Conservation (phyloP, 2,888 invertebrate species). For the Melieria crassipennis region DNA sequence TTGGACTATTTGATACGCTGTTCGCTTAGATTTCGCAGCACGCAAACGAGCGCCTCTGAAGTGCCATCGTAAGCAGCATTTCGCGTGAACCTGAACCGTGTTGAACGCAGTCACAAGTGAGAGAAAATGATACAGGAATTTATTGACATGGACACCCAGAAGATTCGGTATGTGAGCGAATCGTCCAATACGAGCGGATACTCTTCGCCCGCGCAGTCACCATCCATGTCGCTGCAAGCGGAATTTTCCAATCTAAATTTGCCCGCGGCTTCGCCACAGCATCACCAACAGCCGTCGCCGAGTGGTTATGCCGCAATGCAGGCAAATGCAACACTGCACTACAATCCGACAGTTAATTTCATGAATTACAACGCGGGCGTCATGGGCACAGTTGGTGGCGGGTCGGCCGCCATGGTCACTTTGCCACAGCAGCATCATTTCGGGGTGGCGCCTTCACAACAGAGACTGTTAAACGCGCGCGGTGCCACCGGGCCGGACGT, state of each 20-base stretch:
- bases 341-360: constrained; percentile 23
- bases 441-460: constrained; percentile 1
- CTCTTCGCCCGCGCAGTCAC: constrained; percentile 56
- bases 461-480: constrained; percentile 24
- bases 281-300: constrained; percentile 23
- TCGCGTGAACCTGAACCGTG: no score
- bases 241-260: constrained; percentile 57
- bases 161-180: constrained; percentile 53
- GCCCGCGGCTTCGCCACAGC: constrained; percentile 44
- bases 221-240: constrained; percentile 49
- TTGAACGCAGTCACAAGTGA: no score
- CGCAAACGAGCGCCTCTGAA: not conserved
- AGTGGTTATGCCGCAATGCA: constrained; percentile 11
- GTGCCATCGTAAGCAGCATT: no score
- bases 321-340: constrained; percentile 20
- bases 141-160: constrained; percentile 56
- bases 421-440: constrained; percentile 21
- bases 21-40: no score
- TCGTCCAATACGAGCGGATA: constrained; percentile 58
- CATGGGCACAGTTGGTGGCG: not conserved
- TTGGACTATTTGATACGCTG: no score
- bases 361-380: constrained; percentile 17
- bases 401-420: constrained; percentile 20
- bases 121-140: constrained; percentile 44
- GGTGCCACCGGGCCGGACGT: not conserved